These are phyloP conservation scores for Automeris io DNA, from an alignment of 2,888 invertebrate genomes.

Conservation along the genomic window DNA sequence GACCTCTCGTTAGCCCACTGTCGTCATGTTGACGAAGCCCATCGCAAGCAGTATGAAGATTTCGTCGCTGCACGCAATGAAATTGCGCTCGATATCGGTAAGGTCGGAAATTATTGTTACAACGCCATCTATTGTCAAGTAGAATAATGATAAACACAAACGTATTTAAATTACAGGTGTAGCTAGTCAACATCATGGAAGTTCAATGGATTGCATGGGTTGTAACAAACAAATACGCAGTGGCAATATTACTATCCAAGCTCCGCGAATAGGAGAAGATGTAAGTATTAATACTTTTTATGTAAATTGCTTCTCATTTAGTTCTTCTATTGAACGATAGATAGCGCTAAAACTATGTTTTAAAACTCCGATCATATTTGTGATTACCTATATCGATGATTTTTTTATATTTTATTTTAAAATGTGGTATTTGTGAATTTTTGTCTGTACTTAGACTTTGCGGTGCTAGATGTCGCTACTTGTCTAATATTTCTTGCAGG, in stretches of 20 bases:
- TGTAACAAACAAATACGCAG: constrained; percentile 88
- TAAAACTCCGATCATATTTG: no score
- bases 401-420: no score
- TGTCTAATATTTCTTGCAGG: constrained; percentile 33
- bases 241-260: constrained; percentile 90
- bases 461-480: constrained; percentile 27
- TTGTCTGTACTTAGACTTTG: no score
- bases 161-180: constrained; percentile 57
- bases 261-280: constrained; percentile 87
- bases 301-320: background rate
- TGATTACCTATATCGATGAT: no score
- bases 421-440: no score
- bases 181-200: constrained; percentile 78
- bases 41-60: constrained; percentile 91
- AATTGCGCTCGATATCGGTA: constrained; percentile 95
- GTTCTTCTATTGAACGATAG: constrained; percentile 26
- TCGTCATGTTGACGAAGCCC: constrained; percentile 87
- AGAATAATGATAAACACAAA: constrained; percentile 15
- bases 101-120: constrained; percentile 17
- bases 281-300: constrained; percentile 30
- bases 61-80: constrained; percentile 96
- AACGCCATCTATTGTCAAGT: constrained; percentile 36
- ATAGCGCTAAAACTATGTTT: constrained; percentile 29
- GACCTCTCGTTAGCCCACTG: constrained; percentile 94
- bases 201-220: constrained; percentile 83